Percentiles rank a stretch among this genome's conserved stretches.
Conservation (phyloP, 2,797 vertebrate species). For the Setipinna tenuifilis region DNA sequence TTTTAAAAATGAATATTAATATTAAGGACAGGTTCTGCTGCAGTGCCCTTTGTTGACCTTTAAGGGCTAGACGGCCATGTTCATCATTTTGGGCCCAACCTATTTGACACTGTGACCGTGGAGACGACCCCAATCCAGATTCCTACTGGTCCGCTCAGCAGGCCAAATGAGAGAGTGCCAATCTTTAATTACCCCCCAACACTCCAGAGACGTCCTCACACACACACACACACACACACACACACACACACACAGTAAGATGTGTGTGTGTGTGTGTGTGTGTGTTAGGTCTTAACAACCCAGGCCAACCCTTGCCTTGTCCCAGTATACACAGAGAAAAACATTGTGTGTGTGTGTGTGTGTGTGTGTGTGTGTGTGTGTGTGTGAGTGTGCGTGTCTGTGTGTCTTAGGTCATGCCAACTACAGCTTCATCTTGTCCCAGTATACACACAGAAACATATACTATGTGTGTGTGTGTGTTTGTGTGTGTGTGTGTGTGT, state of each 20-base stretch:
- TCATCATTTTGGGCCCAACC: neutral
- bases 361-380: slow-evolving; percentile 13
- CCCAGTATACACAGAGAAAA: neutral
- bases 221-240: neutral
- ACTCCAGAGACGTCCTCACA: neutral
- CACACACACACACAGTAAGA: neutral
- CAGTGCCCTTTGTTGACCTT: neutral
- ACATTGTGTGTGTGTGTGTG: slow-evolving; percentile 29
- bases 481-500: slow-evolving; percentile 7
- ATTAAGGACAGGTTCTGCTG: neutral
- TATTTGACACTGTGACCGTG: neutral
- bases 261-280: slow-evolving; percentile 27
- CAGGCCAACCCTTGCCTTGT: no score
- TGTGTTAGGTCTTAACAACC: neutral
- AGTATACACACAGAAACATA: neutral
- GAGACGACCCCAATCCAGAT: neutral
- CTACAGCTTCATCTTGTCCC: slow-evolving; percentile 30
- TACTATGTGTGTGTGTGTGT: slow-evolving; percentile 17
- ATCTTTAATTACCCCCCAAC: neutral
- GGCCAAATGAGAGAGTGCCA: neutral
- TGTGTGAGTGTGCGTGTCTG: slow-evolving; percentile 19
- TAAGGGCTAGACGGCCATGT: neutral
- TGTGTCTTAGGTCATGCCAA: slow-evolving; percentile 17
- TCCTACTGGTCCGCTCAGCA: neutral
- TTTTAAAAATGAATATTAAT: no score